Evolutionary conservation across 2,888 invertebrate genomes (phyloP), one percentile per base, ranked within the genome.

Genomic region (Glaucopsyche alexis): DNA sequence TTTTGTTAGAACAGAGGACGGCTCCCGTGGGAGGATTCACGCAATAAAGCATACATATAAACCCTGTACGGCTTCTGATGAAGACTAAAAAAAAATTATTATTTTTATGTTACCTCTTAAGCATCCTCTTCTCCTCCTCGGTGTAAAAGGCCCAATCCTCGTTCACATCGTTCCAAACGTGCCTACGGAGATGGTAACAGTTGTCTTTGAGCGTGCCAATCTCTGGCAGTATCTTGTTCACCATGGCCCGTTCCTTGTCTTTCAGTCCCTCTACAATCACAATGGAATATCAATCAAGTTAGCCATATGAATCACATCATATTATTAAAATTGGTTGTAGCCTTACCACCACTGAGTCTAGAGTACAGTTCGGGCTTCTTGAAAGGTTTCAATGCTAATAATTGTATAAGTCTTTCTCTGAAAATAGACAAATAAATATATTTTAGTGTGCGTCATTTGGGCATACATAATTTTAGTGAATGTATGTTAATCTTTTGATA

Each of bases 101-200:
- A 29, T 16, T 47, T n/a, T 29, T 19, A 76, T 72, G 75, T 55
- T 79, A 96, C 96, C 97, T 95, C 94, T 97, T 98, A 84, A 98
- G 94, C 89, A 96, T 95, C 85, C 97, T 96, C 87, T 95, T 95
- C 87, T 99, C 98, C 84, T 97, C 96, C 81, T 98, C 98, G 29
- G 96, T 95, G 86, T 98, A 99, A 93, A 96, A 98, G 76, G 97
- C 97, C 98, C 99, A 99, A 85, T 97, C 97, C 84, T 97, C 97
- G 81, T 97, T 96, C 78, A 98, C 97, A 86, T 99, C 98, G 86
- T 96, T 97, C 97, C 98, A 99, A 83, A 97, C 94, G 84, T 96
- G 95, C 84, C 97, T 96, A 82, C 96, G 95, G 87, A 99, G 94
- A 84, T 97, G 96, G 93, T 96, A 98, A 84, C 96, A 96, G 93